Conservation (phyloP, 2,888 invertebrate genomes). For the Sarcophaga subvicina region DNA sequence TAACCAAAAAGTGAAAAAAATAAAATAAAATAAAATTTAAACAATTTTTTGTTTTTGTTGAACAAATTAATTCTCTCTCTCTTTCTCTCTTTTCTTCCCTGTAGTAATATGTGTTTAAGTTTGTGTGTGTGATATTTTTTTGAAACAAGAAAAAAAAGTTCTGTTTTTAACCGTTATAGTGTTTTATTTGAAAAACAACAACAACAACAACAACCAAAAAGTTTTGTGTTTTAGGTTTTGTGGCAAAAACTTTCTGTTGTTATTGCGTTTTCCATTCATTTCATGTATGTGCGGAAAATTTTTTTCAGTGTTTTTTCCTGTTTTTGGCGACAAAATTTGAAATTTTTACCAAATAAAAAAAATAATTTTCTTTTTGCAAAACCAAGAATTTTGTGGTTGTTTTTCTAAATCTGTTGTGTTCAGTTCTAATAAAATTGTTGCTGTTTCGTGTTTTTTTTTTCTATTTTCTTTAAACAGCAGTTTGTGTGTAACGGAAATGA, state of each 20-base stretch:
- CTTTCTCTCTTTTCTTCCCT: no score
- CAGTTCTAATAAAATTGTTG: not conserved
- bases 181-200: not conserved
- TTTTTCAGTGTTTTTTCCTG: not conserved
- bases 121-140: not conserved
- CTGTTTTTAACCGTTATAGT: not conserved
- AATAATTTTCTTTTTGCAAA: not conserved
- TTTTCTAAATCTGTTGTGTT: not conserved
- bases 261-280: not conserved
- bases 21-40: not conserved
- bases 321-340: not conserved
- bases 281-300: not conserved
- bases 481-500: conserved; percentile 37
- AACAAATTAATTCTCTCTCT: no score
- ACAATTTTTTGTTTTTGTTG: no score
- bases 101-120: no score
- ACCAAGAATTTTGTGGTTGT: not conserved
- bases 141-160: no score
- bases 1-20: not conserved
- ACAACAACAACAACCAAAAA: not conserved
- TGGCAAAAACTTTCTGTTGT: not conserved
- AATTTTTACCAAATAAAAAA: no score
- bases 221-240: not conserved
- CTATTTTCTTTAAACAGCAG: not conserved
- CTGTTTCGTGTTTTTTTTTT: not conserved